Conservation (phyloP, 2,797 vertebrate species). For the Intellagama lesueurii region DNA sequence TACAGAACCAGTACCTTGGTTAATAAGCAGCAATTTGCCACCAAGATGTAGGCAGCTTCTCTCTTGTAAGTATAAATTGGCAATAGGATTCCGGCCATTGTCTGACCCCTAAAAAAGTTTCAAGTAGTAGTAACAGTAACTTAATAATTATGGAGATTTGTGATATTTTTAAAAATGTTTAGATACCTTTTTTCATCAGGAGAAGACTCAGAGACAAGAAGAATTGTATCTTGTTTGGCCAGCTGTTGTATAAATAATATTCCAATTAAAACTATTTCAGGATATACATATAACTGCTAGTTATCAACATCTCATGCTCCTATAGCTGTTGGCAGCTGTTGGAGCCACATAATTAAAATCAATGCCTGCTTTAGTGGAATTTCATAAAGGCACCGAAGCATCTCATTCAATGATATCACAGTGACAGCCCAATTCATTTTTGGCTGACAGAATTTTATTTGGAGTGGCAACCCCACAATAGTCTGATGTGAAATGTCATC, state of each 20-base stretch:
- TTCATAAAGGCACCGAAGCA: constrained; percentile 27
- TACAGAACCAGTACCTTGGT: too few relatives aligned
- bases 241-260: not conserved
- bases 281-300: not conserved
- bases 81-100: too few relatives aligned
- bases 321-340: not conserved
- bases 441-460: constrained; percentile 10
- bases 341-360: constrained; percentile 26
- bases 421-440: constrained; percentile 16
- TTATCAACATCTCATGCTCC: not conserved
- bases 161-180: constrained; percentile 11
- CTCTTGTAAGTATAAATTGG: too few relatives aligned
- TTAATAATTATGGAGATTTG: not conserved
- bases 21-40: too few relatives aligned
- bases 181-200: constrained; percentile 7
- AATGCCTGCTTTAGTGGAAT: constrained; percentile 10
- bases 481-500: constrained; percentile 42
- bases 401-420: not conserved
- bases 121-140: not conserved
- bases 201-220: not conserved
- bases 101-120: too few relatives aligned
- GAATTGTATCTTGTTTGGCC: not conserved
- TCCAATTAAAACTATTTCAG: constrained; percentile 21
- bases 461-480: constrained; percentile 20
- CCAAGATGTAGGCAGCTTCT: too few relatives aligned